phyloP scores from a whole-genome alignment of 2,888 invertebrate genomes.

The Pimpla rufipes region DNA sequence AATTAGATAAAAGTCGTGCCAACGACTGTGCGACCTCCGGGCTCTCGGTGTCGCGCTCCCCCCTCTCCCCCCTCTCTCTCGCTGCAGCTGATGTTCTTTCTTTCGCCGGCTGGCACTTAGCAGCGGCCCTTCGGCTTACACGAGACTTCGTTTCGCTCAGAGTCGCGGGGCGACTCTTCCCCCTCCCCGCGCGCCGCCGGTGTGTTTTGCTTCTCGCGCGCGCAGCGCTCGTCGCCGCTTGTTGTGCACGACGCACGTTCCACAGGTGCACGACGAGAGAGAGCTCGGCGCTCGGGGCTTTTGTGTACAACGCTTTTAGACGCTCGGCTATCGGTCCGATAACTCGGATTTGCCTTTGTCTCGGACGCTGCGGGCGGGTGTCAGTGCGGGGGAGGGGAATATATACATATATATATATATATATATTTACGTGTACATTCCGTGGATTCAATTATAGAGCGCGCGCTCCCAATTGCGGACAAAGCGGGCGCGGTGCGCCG shows the following conservation, averaged over 20 bases:
- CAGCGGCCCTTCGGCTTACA: slow-evolving; percentile 30
- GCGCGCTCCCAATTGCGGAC: slow-evolving; percentile 37
- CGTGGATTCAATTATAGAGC: slow-evolving; percentile 39
- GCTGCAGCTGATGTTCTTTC: slow-evolving; percentile 56
- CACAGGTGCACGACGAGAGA: slow-evolving; percentile 38
- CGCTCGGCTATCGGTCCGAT: not conserved
- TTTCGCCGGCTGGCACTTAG: slow-evolving; percentile 49
- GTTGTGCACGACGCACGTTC: slow-evolving; percentile 39
- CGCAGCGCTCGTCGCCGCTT: not conserved
- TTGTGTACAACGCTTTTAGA: not conserved
- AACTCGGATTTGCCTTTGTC: slow-evolving; percentile 39
- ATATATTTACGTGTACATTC: too few species aligned
- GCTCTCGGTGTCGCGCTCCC: too few species aligned
- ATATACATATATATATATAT: too few species aligned
- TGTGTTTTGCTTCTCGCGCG: not conserved
- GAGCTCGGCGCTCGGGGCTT: too few species aligned
- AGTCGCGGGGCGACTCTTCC: not conserved
- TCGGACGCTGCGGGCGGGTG: not conserved
- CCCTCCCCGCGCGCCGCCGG: slow-evolving; percentile 1
- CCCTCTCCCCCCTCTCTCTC: slow-evolving; percentile 7
- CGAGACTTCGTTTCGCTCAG: slow-evolving; percentile 23
- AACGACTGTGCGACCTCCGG: not conserved
- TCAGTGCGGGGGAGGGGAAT: not conserved
- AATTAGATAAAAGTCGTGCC: not conserved
- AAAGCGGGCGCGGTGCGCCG: not conserved